A percentile compares a stretch with the other conserved stretches of the same genome.
These are phyloP conservation scores for Theretra japonica DNA, from an alignment of 2,888 invertebrate species.

Conservation along the genomic window DNA sequence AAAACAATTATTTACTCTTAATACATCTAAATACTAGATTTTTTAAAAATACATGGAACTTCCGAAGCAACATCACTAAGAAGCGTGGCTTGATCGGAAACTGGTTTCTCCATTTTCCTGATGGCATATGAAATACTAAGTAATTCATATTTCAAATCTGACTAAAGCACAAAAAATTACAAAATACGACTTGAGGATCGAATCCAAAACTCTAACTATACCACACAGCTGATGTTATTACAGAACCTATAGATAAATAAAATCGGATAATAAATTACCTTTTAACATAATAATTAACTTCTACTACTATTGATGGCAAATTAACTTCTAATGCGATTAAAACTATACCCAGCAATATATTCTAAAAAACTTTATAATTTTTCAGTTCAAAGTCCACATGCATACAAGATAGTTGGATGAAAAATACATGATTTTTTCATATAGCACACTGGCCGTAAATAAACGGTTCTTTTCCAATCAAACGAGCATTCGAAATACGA, in stretches of 20 bases:
- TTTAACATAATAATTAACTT: not conserved
- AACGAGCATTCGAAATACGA: constrained; percentile 52
- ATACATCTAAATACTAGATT: not conserved
- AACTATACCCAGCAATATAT: not conserved
- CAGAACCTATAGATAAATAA: too few relatives aligned
- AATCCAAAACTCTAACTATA: too few relatives aligned
- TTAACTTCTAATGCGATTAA: not conserved
- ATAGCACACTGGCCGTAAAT: constrained; percentile 33
- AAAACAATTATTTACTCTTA: constrained; percentile 48
- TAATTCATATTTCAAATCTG: too few relatives aligned
- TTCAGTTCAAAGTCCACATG: constrained; percentile 9
- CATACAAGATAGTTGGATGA: constrained; percentile 13
- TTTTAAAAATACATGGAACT: not conserved
- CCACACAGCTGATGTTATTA: too few relatives aligned
- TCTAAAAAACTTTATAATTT: not conserved
- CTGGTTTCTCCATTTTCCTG: too few relatives aligned
- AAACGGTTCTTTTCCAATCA: constrained; percentile 45
- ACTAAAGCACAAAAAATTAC: too few relatives aligned
- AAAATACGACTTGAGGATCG: too few relatives aligned
- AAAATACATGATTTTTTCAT: constrained; percentile 5
- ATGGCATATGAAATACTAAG: too few relatives aligned
- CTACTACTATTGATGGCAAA: too few relatives aligned
- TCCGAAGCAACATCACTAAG: too few relatives aligned
- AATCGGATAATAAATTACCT: not conserved
- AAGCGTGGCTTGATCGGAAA: too few relatives aligned